A percentile compares a stretch with the other conserved stretches of the same genome.
Conservation (phyloP, 92 coral and sea anemone species). For the Actinostola sp. region DNA sequence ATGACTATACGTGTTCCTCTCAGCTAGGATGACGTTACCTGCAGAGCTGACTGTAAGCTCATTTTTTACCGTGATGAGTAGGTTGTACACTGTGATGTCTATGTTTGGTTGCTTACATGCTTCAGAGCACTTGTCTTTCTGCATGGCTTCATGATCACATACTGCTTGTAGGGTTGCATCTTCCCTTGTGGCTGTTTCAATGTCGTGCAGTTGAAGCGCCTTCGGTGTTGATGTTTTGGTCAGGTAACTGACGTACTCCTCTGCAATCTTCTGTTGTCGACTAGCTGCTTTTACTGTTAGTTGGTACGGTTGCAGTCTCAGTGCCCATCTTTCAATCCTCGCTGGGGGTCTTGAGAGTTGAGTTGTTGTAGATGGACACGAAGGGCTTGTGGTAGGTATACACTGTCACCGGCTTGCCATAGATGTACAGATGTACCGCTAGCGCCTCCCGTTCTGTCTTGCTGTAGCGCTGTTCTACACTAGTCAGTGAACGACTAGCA, state of each 20-base stretch:
- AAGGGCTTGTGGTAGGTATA: constrained; percentile 51
- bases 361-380: constrained; percentile 27
- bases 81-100: too few relatives aligned
- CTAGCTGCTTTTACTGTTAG: constrained; percentile 17
- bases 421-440: constrained; percentile 40
- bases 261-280: constrained; percentile 10
- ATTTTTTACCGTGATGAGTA: constrained; percentile 26
- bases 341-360: constrained; percentile 34
- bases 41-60: constrained; percentile 42
- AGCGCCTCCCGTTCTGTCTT: constrained; percentile 50
- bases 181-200: constrained; percentile 55
- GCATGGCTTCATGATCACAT: constrained; percentile 38
- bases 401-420: constrained; percentile 39
- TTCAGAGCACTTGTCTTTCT: constrained; percentile 58
- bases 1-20: too few relatives aligned
- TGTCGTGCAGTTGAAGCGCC: constrained; percentile 47
- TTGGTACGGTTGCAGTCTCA: constrained; percentile 45
- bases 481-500: constrained; percentile 32
- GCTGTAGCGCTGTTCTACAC: constrained; percentile 41
- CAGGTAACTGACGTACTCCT: constrained; percentile 39
- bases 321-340: constrained; percentile 47
- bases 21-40: constrained; percentile 51
- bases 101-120: too few relatives aligned
- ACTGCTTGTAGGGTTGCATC: constrained; percentile 45
- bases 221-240: constrained; percentile 55